Evolutionary conservation across 1,140 invertebrate genomes (phyloP), one percentile per base, ranked within the genome.

Genomic region (Scaptomyza hsui): DNA sequence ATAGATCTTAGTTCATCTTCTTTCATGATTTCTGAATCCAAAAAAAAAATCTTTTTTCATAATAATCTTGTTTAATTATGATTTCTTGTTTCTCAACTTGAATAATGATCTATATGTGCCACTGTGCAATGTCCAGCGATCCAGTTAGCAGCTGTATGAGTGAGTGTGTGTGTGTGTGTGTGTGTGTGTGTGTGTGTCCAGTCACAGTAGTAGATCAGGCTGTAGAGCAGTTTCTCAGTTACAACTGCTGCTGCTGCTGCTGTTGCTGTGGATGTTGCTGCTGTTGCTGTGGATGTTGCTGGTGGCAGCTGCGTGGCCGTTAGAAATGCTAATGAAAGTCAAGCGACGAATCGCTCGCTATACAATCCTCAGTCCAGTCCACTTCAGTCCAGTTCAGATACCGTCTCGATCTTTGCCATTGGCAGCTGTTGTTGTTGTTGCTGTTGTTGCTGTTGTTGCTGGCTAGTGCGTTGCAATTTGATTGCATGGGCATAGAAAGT

Each of bases 291-390:
- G 12, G 32, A 12, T 37, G 32, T n/a, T 37, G 32, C 32, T n/a
- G 32, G 12, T 37, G 71, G 70, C 82, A 88, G 82, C 82, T 88
- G 82, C 82, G 82, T 82, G 82, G 82, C 82, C 82, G 82, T 88
- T 88, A 88, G 82, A 88, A 88, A 88, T 88, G 82, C 82, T 88
- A 88, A 88, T 88, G 82, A 88, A 88, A 88, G 82, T 78, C 82
- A 78, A 62, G 71, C 77, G 73, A 57, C 74, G 73, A 57, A 24
- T 26, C 37, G 59, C 59, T 29, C 16, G 21, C 26, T 32, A 32
- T 32, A 19, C 59, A 45, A 16, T 29, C 7, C 26, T 6, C 24
- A 3, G 26, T 29, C 26, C 26, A 29, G 6, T 29, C 26, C 26
- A 29, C 9, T 29, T 29, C 26, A 29, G 26, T 21, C 19, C 19